Conservation (phyloP, 1,140 invertebrate genomes). For the Drosophila athabasca region DNA sequence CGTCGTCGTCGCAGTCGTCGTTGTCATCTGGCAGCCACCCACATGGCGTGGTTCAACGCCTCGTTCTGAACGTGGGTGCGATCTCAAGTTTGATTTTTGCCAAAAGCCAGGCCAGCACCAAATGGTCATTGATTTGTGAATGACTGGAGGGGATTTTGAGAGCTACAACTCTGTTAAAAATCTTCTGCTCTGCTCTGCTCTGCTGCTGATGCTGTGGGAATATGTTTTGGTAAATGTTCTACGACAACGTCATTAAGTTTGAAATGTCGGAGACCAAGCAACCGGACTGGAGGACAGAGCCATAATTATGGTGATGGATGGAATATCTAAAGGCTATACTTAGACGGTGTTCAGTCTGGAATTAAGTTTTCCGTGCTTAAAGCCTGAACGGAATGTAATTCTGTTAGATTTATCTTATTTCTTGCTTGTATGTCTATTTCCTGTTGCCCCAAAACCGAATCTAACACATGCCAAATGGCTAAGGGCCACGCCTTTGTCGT, state of each 20-base stretch:
- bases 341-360: constrained; percentile 3
- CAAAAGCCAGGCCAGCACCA: constrained; percentile 56
- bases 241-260: constrained; percentile 55
- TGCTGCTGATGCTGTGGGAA: constrained; percentile 36
- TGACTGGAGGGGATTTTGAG: constrained; percentile 34
- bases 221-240: constrained; percentile 45
- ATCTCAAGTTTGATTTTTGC: constrained; percentile 78
- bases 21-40: constrained; percentile 41
- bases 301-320: constrained; percentile 44
- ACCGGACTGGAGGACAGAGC: constrained; percentile 39
- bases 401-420: background rate
- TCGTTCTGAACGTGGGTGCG: constrained; percentile 74
- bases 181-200: background rate
- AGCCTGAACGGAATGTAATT: constrained; percentile 7
- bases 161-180: constrained; percentile 31
- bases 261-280: constrained; percentile 41
- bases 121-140: constrained; percentile 73
- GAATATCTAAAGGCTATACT: background rate
- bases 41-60: constrained; percentile 70
- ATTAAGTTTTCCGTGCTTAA: constrained; percentile 19
- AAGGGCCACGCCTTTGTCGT: constrained; percentile 60
- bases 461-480: constrained; percentile 23
- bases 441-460: constrained; percentile 43
- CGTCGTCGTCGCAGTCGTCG: constrained; percentile 22
- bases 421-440: constrained; percentile 11